Conservation (phyloP, 2,113 vertebrate genomes). For the Suricata suricatta region DNA sequence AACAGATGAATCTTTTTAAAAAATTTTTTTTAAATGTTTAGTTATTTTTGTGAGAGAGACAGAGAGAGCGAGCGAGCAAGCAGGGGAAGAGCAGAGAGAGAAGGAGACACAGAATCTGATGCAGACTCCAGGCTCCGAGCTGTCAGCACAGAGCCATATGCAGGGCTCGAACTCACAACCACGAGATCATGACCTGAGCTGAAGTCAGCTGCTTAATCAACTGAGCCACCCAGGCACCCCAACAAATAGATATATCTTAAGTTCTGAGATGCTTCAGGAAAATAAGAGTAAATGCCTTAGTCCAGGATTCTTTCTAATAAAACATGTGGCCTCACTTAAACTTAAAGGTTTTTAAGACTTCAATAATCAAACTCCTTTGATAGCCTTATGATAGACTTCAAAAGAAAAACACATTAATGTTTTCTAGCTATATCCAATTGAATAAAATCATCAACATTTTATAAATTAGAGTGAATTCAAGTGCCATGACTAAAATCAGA, state of each 20-base stretch:
- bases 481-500: constrained; percentile 35
- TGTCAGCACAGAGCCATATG: too few relatives aligned
- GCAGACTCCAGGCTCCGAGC: too few relatives aligned
- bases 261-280: background rate
- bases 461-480: background rate
- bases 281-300: constrained; percentile 4
- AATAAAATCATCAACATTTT: constrained; percentile 18
- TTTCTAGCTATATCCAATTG: constrained; percentile 5
- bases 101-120: too few relatives aligned
- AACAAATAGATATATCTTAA: constrained; percentile 10
- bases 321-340: constrained; percentile 14
- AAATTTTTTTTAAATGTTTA: too few relatives aligned
- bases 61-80: too few relatives aligned
- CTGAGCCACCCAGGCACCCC: too few relatives aligned
- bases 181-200: too few relatives aligned
- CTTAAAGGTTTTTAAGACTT: constrained; percentile 36
- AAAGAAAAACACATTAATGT: background rate
- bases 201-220: too few relatives aligned
- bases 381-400: background rate
- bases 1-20: background rate
- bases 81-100: too few relatives aligned
- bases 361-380: constrained; percentile 3
- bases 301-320: constrained; percentile 15
- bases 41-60: too few relatives aligned
- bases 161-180: too few relatives aligned